A percentile compares a stretch with the other conserved stretches of the same genome.
Conservation (phyloP, 1,140 invertebrate genomes). For the Arctopsyche grandis region DNA sequence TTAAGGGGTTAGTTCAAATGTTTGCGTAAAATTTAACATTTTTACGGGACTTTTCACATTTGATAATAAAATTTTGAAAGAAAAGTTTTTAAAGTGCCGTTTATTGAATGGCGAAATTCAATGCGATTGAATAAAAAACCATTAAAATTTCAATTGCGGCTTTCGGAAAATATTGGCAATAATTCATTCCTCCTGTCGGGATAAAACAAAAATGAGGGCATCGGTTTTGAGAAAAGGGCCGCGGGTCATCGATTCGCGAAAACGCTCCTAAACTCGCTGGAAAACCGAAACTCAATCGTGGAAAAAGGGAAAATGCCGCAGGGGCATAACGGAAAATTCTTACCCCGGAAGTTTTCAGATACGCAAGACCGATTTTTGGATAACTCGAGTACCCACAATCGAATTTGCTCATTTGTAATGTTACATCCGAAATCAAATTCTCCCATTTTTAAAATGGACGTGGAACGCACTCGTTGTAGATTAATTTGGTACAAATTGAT, state of each 20-base stretch:
- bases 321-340: neutral
- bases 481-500: too few species aligned
- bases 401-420: too few species aligned
- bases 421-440: too few species aligned
- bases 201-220: neutral
- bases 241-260: conserved; percentile 5
- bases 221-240: neutral
- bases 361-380: too few species aligned
- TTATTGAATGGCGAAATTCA: neutral
- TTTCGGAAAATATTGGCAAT: neutral
- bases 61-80: too few species aligned
- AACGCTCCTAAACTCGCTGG: neutral
- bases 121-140: neutral
- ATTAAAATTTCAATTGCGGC: conserved; percentile 9
- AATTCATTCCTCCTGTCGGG: neutral
- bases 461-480: too few species aligned
- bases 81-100: neutral
- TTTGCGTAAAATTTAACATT: too few species aligned
- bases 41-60: too few species aligned
- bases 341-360: neutral
- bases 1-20: too few species aligned
- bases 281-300: neutral
- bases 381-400: too few species aligned
- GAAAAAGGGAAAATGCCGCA: neutral
- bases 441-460: too few species aligned